Evolutionary conservation across 2,888 invertebrate species (phyloP).

Genomic region (Ormyrus labotus): DNA sequence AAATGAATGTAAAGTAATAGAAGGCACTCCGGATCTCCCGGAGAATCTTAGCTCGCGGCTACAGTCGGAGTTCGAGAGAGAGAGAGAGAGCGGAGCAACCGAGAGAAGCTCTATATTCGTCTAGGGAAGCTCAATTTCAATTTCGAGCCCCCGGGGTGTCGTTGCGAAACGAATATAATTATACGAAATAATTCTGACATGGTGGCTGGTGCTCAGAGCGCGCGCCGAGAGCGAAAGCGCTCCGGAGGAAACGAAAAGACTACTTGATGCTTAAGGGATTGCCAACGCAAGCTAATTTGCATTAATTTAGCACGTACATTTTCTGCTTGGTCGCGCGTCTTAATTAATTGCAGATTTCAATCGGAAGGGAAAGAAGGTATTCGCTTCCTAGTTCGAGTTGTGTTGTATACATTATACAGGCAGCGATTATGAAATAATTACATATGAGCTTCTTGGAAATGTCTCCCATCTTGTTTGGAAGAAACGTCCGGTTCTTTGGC

Average conservation of each 20-base stretch:
- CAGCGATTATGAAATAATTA: no score
- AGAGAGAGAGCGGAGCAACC: constrained; percentile 21
- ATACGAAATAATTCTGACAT: constrained; percentile 75
- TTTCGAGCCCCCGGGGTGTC: constrained; percentile 75
- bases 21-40: constrained; percentile 33
- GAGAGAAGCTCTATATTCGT: constrained; percentile 62
- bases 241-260: constrained; percentile 47
- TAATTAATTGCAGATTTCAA: constrained; percentile 52
- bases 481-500: no score
- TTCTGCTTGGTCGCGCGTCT: constrained; percentile 37
- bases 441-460: no score
- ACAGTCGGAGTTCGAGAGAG: constrained; percentile 56
- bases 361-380: neutral
- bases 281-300: constrained; percentile 46
- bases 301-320: constrained; percentile 52
- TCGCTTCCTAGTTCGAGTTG: no score
- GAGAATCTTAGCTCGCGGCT: constrained; percentile 69
- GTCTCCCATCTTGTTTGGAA: no score
- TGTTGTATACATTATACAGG: no score
- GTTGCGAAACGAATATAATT: constrained; percentile 76
- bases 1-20: constrained; percentile 53
- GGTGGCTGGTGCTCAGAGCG: constrained; percentile 46
- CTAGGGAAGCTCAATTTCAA: constrained; percentile 75
- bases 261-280: constrained; percentile 51
- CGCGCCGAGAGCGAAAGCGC: constrained; percentile 41